Evolutionary conservation across 2,888 invertebrate species (phyloP), one percentile per base, ranked within the genome.

Genomic region (Sphaeridia pumilis): DNA sequence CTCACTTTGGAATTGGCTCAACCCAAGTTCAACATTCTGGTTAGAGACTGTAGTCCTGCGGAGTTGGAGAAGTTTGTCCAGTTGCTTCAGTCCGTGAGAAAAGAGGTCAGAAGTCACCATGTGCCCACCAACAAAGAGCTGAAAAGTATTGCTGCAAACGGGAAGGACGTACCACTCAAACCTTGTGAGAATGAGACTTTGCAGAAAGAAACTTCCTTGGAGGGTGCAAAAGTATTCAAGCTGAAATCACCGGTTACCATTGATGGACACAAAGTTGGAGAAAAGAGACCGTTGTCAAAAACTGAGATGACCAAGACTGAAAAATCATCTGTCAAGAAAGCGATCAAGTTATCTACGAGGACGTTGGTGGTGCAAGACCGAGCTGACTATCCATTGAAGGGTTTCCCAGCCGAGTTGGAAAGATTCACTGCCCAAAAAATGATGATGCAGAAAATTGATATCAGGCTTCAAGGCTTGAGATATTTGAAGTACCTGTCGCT

Each of bases 301-400:
- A 17, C n/a, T 25, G 51, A 51, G 21, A 51, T 51, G 51, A 26
- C 51, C n/a, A 51, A 36, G 20, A 26, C 14, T 2, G 51, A 51
- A 36, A 36, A 35, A 17, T 17, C 26, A 3, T 17, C 24, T 7
- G 35, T 51, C 27, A 28, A 38, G 25, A 51, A 51, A 34, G 21
- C 35, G 3, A 25, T 51, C 4, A 28, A 34, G 24, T 25, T 35
- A 20, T 5, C 31, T 4, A 51, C 45, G 12, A 36, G 24, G 12
- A 36, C 14, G 20, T n/a, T 51, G 4, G 20, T 26, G 2, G 34
- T 51, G 7, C 24, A 4, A 5, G 20, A 51, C 20, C 7, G 45
- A 10, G 34, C 51, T 4, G 51, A 51, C 5, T 51, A 51, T 21
- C 51, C 51, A 4, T 2, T 27, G n/a, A 26, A 22, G 3, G 42